Evolutionary conservation across 2,888 invertebrate species (phyloP), one percentile per base, ranked within the genome.

Genomic region (Balanococcus diminutus): DNA sequence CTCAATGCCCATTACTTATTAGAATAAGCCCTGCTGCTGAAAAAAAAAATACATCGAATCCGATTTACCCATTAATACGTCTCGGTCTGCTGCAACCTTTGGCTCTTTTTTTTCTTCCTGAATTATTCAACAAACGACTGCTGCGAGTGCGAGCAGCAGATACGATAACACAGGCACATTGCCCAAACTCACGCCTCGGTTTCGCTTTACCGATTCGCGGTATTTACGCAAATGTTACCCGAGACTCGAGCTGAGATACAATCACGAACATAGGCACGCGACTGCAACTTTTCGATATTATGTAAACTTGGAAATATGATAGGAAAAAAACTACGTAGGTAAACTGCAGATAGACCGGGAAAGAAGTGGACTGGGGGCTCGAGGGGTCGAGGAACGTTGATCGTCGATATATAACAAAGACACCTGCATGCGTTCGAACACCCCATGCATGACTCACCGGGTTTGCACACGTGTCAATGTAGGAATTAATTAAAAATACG

Each of bases 391-490:
- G 42, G 11, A 42, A 42, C 42, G 72, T 72, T 28, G 67, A 25
- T 39, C 84, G 61, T 84, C 42, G 36, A 67, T 61, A 42, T 61
- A 39, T 19, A 36, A 72, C 36, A 84, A 84, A 84, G 84, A 84
- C 84, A 84, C 84, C 84, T 84, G 84, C 84, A 84, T 84, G 42
- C 31, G 72, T 14, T 31, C 28, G 25, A 72, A 67, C 84, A 84
- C 84, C 84, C 84, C 84, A 84, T 72, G 84, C 84, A 84, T 84
- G 84, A 84, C 84, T 84, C 84, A 84, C 84, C 84, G 32, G 84
- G 84, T 84, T 84, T 72, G 75, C 84, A 84, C 84, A 84, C 84
- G 84, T 84, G 84, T 72, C 84, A n/a, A 84, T 72, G 84, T 42
- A 39, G 84, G 84, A 84, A 84, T 84, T 84, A 84, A 84, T 84